Evolutionary conservation across 2,113 vertebrate species (phyloP), one percentile per base, ranked within the genome.

Genomic region (Calonectris borealis): DNA sequence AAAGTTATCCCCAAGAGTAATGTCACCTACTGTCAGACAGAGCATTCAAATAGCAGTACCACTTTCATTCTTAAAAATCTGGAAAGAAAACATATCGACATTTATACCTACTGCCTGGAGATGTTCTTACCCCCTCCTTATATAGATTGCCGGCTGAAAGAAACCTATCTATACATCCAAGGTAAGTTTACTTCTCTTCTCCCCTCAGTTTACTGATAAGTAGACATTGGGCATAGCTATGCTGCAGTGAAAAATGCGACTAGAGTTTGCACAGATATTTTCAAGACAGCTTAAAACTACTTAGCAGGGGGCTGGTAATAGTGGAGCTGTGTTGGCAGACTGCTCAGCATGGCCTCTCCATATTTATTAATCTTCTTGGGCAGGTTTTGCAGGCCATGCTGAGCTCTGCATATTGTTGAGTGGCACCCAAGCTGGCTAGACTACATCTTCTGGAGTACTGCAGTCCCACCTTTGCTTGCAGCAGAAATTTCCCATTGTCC

Each of bases 71-170:
- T 98, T 52, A 86, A 93, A 80, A 97, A 98, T 71, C 82, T 98
- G 96, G 93, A 97, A 80, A 95, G 36, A 75, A 96, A 95, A 18
- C 88, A 98, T 44, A 92, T 61, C 2, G 97, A 96, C 44, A 79
- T 86, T 64, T 98, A 98, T 15, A 95, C 48, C 40, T 98, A 98
- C 72, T 96, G 86, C 62, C 78, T 98, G 61, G 91, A 95, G 57
- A 95, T 90, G 46, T 94, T 98, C 92, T 89, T 97, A 31, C 98
- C 98, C 49, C 97, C 98, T 94, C 98, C 98, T 77, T 97, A 97
- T 25, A 78, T 32, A 88, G 38, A 81, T 0, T 93, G 94, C 48
- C 85, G n/a, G 27, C 32, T 97, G 68, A 97, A 52, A 62, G 92
- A 88, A 95, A 97, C 88, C 31, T 98, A 98, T 97, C 90, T 98